phyloP scores from a whole-genome alignment of 2,888 invertebrate species.

The Polydrusus pterygomalis region DNA sequence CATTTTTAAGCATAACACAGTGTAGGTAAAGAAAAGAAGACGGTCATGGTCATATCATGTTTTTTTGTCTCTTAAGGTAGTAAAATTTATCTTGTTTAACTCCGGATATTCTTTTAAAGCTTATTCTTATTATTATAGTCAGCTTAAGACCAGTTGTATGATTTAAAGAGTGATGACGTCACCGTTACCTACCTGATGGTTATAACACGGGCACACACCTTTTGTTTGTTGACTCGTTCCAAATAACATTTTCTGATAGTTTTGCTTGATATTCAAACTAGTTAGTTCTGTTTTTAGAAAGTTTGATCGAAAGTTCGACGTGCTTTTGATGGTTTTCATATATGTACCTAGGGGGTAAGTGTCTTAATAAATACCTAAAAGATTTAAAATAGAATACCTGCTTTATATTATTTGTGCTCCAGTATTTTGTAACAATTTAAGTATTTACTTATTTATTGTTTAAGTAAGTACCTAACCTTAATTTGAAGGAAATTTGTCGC shows the following conservation, averaged over 20 bases:
- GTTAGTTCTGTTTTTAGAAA: conserved; percentile 31
- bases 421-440: no score
- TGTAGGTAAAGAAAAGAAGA: background rate
- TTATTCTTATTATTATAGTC: conserved; percentile 1
- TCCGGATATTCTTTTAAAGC: conserved; percentile 28
- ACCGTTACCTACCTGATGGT: conserved; percentile 36
- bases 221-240: conserved; percentile 40
- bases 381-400: no score
- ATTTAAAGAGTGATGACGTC: conserved; percentile 31
- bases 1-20: no score
- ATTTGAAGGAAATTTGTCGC: no score
- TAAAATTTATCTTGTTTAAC: conserved; percentile 4
- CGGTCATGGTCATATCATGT: background rate
- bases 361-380: no score
- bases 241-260: conserved; percentile 33
- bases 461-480: no score
- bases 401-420: no score
- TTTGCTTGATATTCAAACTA: conserved; percentile 20
- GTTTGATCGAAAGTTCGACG: conserved; percentile 22
- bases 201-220: conserved; percentile 29
- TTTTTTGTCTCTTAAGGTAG: background rate
- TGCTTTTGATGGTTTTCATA: background rate
- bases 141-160: conserved; percentile 32
- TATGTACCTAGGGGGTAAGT: conserved; percentile 20
- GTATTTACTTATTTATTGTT: no score